Conservation (phyloP, 35 echinoderm and acorn worm species). For the Amphiura filiformis region DNA sequence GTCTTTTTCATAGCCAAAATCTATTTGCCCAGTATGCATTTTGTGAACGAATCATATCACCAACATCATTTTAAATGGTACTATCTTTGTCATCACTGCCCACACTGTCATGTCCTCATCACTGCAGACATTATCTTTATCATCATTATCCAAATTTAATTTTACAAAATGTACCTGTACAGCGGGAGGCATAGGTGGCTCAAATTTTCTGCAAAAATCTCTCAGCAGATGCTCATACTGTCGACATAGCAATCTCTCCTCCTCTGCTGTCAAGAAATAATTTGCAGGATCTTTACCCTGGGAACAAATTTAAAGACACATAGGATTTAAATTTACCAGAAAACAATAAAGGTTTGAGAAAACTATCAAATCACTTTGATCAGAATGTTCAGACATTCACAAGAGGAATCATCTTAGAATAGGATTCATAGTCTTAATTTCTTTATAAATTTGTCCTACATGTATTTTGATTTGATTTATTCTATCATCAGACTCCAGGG, state of each 20-base stretch:
- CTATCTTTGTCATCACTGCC: not conserved
- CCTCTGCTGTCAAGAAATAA: slow-evolving; percentile 69
- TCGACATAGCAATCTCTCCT: slow-evolving; percentile 74
- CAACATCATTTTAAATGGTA: not conserved
- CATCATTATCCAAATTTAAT: not conserved
- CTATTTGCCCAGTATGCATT: no score
- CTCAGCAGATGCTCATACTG: slow-evolving; percentile 91
- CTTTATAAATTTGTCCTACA: no score
- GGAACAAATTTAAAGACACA: no score
- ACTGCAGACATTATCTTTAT: not conserved
- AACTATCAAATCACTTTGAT: no score
- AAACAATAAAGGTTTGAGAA: no score
- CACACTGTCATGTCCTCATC: not conserved
- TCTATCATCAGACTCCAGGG: no score
- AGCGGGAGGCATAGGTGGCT: slow-evolving; percentile 88
- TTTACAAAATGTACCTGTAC: slow-evolving; percentile 56
- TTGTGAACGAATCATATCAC: not conserved
- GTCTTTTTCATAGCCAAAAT: no score
- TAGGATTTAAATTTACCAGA: no score
- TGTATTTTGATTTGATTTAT: no score
- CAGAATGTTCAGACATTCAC: no score
- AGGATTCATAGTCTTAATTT: no score
- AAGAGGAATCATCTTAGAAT: no score
- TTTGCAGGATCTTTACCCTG: slow-evolving; percentile 70
- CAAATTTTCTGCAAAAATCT: slow-evolving; percentile 91